phyloP scores from a whole-genome alignment of 2,888 invertebrate species.

The Gymnocheta viridis region DNA sequence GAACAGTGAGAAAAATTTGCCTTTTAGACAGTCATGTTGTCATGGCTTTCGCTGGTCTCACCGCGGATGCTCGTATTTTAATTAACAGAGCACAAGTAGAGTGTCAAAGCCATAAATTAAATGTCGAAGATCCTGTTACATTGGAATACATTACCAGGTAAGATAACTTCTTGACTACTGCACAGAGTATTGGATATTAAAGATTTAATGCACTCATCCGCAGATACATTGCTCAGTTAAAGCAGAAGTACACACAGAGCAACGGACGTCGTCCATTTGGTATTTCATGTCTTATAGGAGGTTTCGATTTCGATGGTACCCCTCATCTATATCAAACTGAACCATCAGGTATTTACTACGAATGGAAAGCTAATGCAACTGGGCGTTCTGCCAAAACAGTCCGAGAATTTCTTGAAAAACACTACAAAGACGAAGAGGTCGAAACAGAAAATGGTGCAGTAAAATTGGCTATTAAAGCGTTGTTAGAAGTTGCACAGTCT shows the following conservation, averaged over 20 bases:
- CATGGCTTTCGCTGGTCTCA: constrained; percentile 99
- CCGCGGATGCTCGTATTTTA: constrained; percentile 98
- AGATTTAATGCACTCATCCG: neutral
- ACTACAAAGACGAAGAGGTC: constrained; percentile 95
- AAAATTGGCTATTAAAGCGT: constrained; percentile 96
- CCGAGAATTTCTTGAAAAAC: constrained; percentile 98
- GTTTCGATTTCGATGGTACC: constrained; percentile 98
- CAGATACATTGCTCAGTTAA: constrained; percentile 89
- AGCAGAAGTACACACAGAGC: constrained; percentile 99
- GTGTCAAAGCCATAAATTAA: constrained; percentile 98
- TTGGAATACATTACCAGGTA: constrained; percentile 95
- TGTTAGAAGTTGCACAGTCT: constrained; percentile 98
- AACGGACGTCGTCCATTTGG: constrained; percentile 99
- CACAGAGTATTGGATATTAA: neutral
- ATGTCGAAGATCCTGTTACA: constrained; percentile 99
- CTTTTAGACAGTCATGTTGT: constrained; percentile 99
- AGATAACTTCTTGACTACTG: neutral
- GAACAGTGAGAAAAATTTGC: constrained; percentile 99
- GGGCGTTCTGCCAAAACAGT: constrained; percentile 99
- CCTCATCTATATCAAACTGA: constrained; percentile 99
- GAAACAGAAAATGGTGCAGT: constrained; percentile 91
- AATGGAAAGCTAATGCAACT: constrained; percentile 99
- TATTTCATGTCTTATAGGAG: constrained; percentile 98
- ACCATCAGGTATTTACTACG: constrained; percentile 99
- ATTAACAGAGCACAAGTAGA: constrained; percentile 99